Conservation (phyloP, 2,113 vertebrate genomes). For the Grammatotria lemairii region DNA sequence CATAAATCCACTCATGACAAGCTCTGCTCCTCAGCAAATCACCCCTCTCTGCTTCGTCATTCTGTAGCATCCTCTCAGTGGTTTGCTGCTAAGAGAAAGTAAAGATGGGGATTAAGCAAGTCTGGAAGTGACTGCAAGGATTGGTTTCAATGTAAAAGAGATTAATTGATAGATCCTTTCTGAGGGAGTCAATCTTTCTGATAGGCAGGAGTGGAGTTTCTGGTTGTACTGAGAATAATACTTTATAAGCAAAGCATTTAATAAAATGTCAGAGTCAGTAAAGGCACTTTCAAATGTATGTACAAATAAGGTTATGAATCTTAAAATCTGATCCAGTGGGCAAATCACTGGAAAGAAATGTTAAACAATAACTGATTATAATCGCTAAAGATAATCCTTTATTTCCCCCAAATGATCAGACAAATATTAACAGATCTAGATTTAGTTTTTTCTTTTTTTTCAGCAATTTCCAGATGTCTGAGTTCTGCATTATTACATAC, state of each 20-base stretch:
- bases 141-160: constrained; percentile 13
- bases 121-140: constrained; percentile 21
- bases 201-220: constrained; percentile 1
- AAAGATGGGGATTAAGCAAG: constrained; percentile 47
- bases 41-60: constrained; percentile 18
- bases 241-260: neutral
- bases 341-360: neutral
- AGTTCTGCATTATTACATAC: neutral
- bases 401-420: neutral
- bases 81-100: constrained; percentile 23
- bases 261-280: neutral
- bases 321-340: neutral
- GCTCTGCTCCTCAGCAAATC: constrained; percentile 38
- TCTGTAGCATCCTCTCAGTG: constrained; percentile 19
- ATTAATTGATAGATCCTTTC: constrained; percentile 54
- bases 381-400: neutral
- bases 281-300: neutral
- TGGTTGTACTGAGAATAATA: constrained; percentile 14
- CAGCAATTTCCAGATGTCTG: neutral
- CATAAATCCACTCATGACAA: constrained; percentile 61
- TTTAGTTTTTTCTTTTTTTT: neutral
- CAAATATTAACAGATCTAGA: neutral
- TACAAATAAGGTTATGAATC: neutral
- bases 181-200: constrained; percentile 19
- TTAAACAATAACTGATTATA: neutral